Base-by-base conservation (phyloP, 2,113 vertebrate genomes). In the Megaptera novaeangliae region DNA sequence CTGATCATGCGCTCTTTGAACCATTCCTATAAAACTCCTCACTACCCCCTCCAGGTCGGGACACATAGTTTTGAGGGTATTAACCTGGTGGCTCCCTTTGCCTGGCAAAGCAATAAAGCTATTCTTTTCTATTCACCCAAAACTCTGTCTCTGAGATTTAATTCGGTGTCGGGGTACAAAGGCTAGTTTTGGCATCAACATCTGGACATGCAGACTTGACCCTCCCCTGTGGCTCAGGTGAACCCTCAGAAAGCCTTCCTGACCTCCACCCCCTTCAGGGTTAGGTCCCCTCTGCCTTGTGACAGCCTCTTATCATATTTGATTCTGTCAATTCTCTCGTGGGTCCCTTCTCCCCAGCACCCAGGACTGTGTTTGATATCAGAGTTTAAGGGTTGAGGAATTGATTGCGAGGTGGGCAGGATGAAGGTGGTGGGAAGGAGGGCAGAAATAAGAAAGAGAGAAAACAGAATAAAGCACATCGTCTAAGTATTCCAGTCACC, bases 1-100 rank as follows among this genome's bases (percentile, higher is more conserved):
- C 15, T 46, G 72, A 31, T 5, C 44, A 46, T 8, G 10, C 4
- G 0, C 0, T 0, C 1, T 46, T 75, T 46, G 44, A 46, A 75
- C 8, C 72, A 31, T 31, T 31, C 9, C 27, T 75, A 75, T 75
- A 46, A 75, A 75, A 31, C 44, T 75, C 44, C 27, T 31, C 72
- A 75, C 44, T 46, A 20, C 29, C 27, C 44, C 1, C 72, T 46
- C 41, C 72, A 20, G 27, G 41, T 75, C 8, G 29, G 41, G 41
- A 31, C 72, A 75, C 72, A 75, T 4, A 18, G 27, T 49, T 75
- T 20, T 46, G 44, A 75, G 72, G 15, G 41, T 27, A 46, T 74
- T 41, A 31, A 7, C 27, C 44, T 31, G 27, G 29, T 20, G 27
- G 15, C 4, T 2, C 8, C 15, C 15, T 75, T 6, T 49, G 27